Evolutionary conservation across 2,797 vertebrate species (phyloP).

Genomic region (Myotis findleyi): DNA sequence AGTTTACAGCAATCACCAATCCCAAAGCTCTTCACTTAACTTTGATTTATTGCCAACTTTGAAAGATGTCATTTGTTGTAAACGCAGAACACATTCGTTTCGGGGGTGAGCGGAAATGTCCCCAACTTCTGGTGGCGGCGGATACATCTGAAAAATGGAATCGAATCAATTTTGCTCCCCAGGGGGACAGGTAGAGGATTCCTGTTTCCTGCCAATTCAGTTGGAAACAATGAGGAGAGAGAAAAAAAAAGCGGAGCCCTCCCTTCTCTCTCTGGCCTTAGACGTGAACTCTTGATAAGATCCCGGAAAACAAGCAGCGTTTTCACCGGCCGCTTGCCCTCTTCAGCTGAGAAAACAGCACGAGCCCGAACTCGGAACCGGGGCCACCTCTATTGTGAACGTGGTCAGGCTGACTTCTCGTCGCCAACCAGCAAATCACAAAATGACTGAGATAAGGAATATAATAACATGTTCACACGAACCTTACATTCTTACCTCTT

Average conservation of each 20-base stretch:
- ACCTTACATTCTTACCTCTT: constrained; percentile 87
- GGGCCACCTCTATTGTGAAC: constrained; percentile 67
- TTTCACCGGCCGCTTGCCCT: constrained; percentile 78
- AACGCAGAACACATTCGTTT: not conserved
- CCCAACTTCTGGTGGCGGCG: constrained; percentile 65
- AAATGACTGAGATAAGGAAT: constrained; percentile 84
- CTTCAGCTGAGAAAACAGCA: constrained; percentile 84
- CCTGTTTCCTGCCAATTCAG: constrained; percentile 88
- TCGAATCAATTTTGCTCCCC: constrained; percentile 79
- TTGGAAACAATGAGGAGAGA: constrained; percentile 86
- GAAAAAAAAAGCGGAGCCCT: constrained; percentile 85
- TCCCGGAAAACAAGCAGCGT: constrained; percentile 84
- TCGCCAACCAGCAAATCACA: constrained; percentile 76
- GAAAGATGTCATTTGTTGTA: constrained; percentile 48
- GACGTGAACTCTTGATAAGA: constrained; percentile 89
- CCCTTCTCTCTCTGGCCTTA: constrained; percentile 88
- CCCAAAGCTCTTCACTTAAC: not conserved
- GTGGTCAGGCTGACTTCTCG: constrained; percentile 68
- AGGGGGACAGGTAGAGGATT: constrained; percentile 88
- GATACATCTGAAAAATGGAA: constrained; percentile 85
- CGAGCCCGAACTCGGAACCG: constrained; percentile 72
- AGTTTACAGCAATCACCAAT: rapidly evolving
- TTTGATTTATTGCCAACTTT: not conserved
- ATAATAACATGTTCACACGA: constrained; percentile 86
- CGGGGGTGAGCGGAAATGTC: constrained; percentile 64